phyloP scores from a whole-genome alignment of 2,797 vertebrate species.

The Selene dorsalis region DNA sequence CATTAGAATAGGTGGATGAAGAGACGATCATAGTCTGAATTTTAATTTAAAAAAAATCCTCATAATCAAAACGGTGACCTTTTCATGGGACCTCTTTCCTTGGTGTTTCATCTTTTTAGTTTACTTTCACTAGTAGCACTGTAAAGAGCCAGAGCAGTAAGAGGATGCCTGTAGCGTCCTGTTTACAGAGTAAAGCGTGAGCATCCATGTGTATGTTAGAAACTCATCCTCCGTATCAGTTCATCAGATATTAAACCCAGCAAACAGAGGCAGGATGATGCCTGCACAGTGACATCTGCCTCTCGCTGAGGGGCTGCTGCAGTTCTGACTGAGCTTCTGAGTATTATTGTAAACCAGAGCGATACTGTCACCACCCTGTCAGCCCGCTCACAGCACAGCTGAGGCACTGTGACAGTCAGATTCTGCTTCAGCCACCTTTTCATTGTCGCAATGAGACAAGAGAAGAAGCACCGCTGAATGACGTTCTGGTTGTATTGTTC shows the following conservation, averaged over 20 bases:
- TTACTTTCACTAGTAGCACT: not conserved
- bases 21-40: not conserved
- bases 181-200: not conserved
- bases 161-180: not conserved
- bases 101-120: not conserved
- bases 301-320: slow-evolving; percentile 14
- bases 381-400: slow-evolving; percentile 12
- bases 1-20: not conserved
- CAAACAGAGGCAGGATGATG: not conserved
- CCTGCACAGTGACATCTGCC: slow-evolving; percentile 24
- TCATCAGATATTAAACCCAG: slow-evolving; percentile 11
- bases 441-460: slow-evolving; percentile 44
- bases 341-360: slow-evolving; percentile 23
- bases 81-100: not conserved
- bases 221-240: not conserved
- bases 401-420: slow-evolving; percentile 32
- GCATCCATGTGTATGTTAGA: not conserved
- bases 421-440: slow-evolving; percentile 43
- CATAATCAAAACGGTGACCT: not conserved
- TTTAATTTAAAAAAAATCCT: not conserved
- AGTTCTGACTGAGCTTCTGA: slow-evolving; percentile 26
- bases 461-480: slow-evolving; percentile 32
- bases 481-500: slow-evolving; percentile 3
- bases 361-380: slow-evolving; percentile 36
- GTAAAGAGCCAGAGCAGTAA: not conserved